A percentile compares a stretch with the other conserved stretches of the same genome.
phyloP scores from a whole-genome alignment of 1,140 invertebrate species.

The Danaus melanippus region DNA sequence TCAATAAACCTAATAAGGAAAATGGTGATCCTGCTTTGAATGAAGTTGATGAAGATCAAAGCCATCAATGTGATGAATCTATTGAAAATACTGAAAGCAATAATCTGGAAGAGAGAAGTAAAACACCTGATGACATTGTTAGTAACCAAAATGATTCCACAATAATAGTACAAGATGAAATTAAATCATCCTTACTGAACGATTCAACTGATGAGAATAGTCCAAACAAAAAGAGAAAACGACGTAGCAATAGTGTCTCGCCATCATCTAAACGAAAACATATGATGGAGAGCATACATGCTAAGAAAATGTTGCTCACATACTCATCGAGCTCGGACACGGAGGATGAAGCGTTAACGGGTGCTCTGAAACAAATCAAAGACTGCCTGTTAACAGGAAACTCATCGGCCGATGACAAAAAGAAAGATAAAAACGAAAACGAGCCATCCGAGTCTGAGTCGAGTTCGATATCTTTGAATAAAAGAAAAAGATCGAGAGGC shows the following conservation, averaged over 20 bases:
- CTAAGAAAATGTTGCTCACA: slow-evolving; percentile 51
- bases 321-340: slow-evolving; percentile 57
- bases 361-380: slow-evolving; percentile 42
- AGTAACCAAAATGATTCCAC: slow-evolving; percentile 5
- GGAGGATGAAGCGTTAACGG: slow-evolving; percentile 45
- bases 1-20: too few relatives aligned
- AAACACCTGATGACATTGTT: not conserved
- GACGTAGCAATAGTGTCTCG: slow-evolving; percentile 20
- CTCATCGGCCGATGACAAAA: slow-evolving; percentile 25
- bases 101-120: not conserved
- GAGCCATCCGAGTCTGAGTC: slow-evolving; percentile 3
- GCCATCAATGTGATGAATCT: too few relatives aligned
- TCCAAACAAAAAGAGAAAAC: slow-evolving; percentile 20
- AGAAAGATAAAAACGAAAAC: slow-evolving; percentile 18
- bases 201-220: slow-evolving; percentile 31
- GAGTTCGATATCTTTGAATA: not conserved
- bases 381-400: slow-evolving; percentile 30
- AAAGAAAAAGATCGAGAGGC: slow-evolving; percentile 2
- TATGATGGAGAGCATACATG: slow-evolving; percentile 48
- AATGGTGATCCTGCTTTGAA: too few relatives aligned
- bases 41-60: too few relatives aligned
- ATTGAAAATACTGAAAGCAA: not conserved
- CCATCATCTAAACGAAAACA: slow-evolving; percentile 41
- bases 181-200: slow-evolving; percentile 25
- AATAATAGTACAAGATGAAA: slow-evolving; percentile 12